These are phyloP conservation scores for Nephrotoma appendiculata DNA, from an alignment of 2,888 invertebrate species.

Conservation along the genomic window DNA sequence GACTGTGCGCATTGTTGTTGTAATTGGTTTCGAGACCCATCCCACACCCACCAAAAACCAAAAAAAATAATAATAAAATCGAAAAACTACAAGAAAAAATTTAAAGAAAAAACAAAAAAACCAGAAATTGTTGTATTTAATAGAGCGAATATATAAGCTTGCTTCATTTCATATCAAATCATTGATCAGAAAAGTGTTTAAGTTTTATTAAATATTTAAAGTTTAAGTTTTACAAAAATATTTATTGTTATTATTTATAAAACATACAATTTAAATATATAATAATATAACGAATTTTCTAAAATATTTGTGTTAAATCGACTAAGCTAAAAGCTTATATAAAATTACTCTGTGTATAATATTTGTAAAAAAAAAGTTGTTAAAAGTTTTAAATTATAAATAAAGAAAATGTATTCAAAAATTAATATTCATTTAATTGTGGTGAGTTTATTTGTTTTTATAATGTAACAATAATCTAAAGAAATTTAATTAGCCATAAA, in stretches of 20 bases:
- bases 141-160: constrained; percentile 2
- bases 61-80: neutral
- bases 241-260: neutral
- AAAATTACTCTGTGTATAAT: neutral
- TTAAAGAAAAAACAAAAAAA: neutral
- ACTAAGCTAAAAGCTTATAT: neutral
- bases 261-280: neutral
- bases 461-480: neutral
- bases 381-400: neutral
- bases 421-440: neutral
- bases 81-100: neutral
- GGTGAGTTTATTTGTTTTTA: neutral
- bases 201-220: neutral
- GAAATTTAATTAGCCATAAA: neutral
- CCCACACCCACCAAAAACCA: neutral
- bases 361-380: neutral
- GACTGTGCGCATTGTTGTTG: neutral
- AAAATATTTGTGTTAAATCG: neutral
- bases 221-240: neutral
- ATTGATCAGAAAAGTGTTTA: constrained; percentile 5
- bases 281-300: neutral
- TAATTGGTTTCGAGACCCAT: neutral
- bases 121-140: constrained; percentile 3
- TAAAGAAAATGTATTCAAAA: neutral
- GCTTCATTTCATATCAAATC: neutral